Base-by-base conservation (phyloP, 2,113 vertebrate genomes). In the Rhinolophus sinicus region DNA sequence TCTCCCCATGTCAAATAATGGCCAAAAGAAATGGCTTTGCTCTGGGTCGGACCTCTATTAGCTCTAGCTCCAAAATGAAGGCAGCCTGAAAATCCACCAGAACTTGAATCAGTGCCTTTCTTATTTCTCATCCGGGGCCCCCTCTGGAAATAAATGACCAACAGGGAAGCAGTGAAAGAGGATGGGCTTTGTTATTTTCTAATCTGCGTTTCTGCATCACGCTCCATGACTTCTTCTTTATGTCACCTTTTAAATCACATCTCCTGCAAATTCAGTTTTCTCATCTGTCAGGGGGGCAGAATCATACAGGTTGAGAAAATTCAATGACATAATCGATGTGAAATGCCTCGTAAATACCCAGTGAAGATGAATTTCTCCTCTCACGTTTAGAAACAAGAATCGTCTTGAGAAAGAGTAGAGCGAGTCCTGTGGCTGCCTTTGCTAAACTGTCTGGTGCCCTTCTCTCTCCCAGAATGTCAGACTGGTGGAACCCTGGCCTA, bases 401-500 rank as follows among this genome's bases (percentile, higher is more conserved):
- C 91, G 0, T 54, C 2, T n/a, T 69, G 52, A 70, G 33, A 60
- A 83, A 40, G n/a, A 56, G 2, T 19, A 38, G 35, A 24, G 0
- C 13, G 11, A 19, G 44, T 22, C 5, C 4, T 3, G 1, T 7
- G 90, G 24, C 12, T 83, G 70, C 65, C 70, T 64, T 83, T 24
- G 3, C 24, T 18, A 95, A 35, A 96, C 80, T 52, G 24, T 11
- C 40, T 95, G 70, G 54, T 91, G 85, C 91, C 78, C 65, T 62
- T 92, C 90, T 69, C 22, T 64, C 44, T 91, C 76, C 47, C 21
- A 92, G 98, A 94, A 98, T 98, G 90, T 98, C 98, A 3, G 98
- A 99, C 95, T 98, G 98, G 96, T 99, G 98, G 98, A 99, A 98
- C 18, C 98, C 98, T 1, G 94, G 98, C 0, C 96, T 98, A 44